Conservation (phyloP, 37 sponge, comb jelly and placozoan genomes). For the Amphimedon queenslandica region DNA sequence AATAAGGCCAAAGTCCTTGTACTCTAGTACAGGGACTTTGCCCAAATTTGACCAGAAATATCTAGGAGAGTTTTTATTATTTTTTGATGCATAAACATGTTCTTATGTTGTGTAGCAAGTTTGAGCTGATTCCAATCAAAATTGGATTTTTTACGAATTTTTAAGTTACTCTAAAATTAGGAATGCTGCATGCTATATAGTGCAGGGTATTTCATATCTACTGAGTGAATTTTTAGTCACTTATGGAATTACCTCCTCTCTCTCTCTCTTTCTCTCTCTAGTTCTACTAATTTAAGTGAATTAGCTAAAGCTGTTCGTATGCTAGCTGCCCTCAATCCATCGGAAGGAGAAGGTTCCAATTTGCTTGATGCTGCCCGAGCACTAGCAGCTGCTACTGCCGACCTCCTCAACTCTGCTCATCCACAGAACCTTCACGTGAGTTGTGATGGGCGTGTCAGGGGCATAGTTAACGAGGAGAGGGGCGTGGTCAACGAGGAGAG, state of each 20-base stretch:
- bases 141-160: no score
- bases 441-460: not conserved
- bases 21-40: not conserved
- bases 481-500: not conserved
- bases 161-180: no score
- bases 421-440: slow-evolving; percentile 75
- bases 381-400: slow-evolving; percentile 89
- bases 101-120: no score
- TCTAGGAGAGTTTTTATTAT: no score
- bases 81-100: no score
- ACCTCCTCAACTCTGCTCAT: slow-evolving; percentile 81
- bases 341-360: slow-evolving; percentile 58
- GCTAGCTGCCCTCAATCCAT: slow-evolving; percentile 74
- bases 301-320: slow-evolving; percentile 84
- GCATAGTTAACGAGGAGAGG: not conserved
- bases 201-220: not conserved
- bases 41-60: no score
- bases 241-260: not conserved
- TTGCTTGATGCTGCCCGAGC: slow-evolving; percentile 88
- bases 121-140: no score
- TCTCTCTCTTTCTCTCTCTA: not conserved
- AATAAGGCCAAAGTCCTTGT: not conserved
- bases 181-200: not conserved
- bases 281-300: slow-evolving; percentile 91
- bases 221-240: not conserved